phyloP scores from a whole-genome alignment of 2,113 vertebrate genomes.

The Synchiropus splendidus region DNA sequence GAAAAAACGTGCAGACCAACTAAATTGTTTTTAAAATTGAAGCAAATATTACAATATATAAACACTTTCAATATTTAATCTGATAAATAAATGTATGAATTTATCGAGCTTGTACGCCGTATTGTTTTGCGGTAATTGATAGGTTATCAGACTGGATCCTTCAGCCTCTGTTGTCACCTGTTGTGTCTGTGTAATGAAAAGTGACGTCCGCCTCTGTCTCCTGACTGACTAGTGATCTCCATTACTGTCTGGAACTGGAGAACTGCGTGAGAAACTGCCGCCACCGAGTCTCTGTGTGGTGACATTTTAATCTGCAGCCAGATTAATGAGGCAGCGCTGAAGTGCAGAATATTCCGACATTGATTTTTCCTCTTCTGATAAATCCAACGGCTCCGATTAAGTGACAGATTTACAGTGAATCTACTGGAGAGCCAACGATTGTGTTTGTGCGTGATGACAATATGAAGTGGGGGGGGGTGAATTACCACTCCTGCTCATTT shows the following conservation, averaged over 20 bases:
- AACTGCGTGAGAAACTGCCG: conserved; percentile 46
- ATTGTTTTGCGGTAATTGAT: too few species aligned
- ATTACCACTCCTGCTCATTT: background rate
- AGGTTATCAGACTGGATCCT: too few species aligned
- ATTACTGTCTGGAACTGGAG: conserved; percentile 51
- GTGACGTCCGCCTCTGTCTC: conserved; percentile 34
- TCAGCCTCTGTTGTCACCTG: conserved; percentile 30
- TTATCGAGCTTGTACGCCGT: too few species aligned
- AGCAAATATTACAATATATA: too few species aligned
- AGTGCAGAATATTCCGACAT: conserved; percentile 52
- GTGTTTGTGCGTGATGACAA: conserved; percentile 6
- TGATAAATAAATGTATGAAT: too few species aligned
- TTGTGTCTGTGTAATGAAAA: conserved; percentile 58
- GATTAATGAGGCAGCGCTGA: conserved; percentile 54
- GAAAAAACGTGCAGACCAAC: too few species aligned
- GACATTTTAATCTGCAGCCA: conserved; percentile 60
- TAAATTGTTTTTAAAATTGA: too few species aligned
- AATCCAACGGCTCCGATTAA: conserved; percentile 50
- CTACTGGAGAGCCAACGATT: conserved; percentile 12
- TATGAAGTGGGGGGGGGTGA: conserved; percentile 3
- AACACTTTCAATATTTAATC: too few species aligned
- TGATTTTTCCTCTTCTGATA: conserved; percentile 44
- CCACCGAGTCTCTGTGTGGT: conserved; percentile 12
- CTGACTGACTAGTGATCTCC: conserved; percentile 62
- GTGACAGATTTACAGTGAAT: conserved; percentile 45